phyloP scores from a whole-genome alignment of 1,140 invertebrate species.

The Phortica variegata region DNA sequence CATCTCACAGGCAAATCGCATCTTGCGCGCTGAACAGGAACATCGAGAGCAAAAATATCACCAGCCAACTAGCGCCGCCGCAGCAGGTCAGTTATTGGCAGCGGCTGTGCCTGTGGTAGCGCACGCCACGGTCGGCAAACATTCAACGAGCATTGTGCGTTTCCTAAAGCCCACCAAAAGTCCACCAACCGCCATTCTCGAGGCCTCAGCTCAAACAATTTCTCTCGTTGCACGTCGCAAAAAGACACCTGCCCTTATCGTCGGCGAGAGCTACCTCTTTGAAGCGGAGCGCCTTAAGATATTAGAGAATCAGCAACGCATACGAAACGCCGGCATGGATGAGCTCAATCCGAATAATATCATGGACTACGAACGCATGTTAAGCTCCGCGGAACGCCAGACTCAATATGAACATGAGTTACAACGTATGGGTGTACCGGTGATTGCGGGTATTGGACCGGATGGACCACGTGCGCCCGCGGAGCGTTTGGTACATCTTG shows the following conservation, averaged over 20 bases:
- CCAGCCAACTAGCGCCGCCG: conserved; percentile 1
- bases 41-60: conserved; percentile 32
- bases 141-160: conserved; percentile 34
- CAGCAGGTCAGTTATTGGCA: not conserved
- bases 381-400: conserved; percentile 46
- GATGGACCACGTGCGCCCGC: conserved; percentile 49
- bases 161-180: conserved; percentile 40
- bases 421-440: conserved; percentile 50
- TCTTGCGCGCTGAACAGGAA: conserved; percentile 36
- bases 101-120: conserved; percentile 13
- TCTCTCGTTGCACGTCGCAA: conserved; percentile 26
- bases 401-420: conserved; percentile 51
- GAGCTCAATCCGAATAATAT: conserved; percentile 37
- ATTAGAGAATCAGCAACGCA: conserved; percentile 47
- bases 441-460: conserved; percentile 46
- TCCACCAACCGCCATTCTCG: not conserved
- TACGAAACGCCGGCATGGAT: conserved; percentile 40
- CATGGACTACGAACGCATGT: conserved; percentile 43
- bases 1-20: conserved; percentile 50
- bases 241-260: conserved; percentile 26
- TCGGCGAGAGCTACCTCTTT: conserved; percentile 42
- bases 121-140: no score
- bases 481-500: conserved; percentile 75
- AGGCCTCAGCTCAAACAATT: conserved; percentile 3
- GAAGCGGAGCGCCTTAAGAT: conserved; percentile 52